A percentile compares a stretch with the other conserved stretches of the same genome.
Evolutionary conservation across 2,113 vertebrate species (phyloP).

Genomic region (Daphoenositta chrysoptera): DNA sequence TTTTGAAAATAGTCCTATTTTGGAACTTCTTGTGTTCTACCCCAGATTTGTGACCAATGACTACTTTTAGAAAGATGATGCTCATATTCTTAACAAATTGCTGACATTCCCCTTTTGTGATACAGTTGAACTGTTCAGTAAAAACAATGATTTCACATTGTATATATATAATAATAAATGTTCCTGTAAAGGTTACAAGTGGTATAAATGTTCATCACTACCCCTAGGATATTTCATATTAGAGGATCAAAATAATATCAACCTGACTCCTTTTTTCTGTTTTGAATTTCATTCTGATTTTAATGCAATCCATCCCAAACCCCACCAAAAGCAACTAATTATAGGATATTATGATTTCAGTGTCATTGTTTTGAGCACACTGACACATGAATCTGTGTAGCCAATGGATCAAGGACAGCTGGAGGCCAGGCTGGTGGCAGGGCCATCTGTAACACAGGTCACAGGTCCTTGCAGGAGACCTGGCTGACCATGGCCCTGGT

Average conservation of each 20-base stretch:
- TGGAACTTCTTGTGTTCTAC: not conserved
- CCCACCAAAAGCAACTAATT: not conserved
- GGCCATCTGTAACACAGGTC: not conserved
- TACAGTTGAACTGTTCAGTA: not conserved
- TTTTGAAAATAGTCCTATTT: not conserved
- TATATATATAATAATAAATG: not conserved
- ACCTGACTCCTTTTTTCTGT: not conserved
- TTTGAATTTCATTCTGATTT: not conserved
- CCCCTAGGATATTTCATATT: not conserved
- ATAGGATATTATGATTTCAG: not conserved
- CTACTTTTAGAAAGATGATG: not conserved
- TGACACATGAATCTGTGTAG: not conserved
- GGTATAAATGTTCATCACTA: not conserved
- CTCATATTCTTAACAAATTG: not conserved
- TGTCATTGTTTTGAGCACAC: not conserved
- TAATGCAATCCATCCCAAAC: not conserved
- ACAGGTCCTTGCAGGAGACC: not conserved
- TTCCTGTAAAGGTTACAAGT: not conserved
- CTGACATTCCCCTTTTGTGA: not conserved
- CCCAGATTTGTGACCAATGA: not conserved
- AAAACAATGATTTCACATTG: not conserved
- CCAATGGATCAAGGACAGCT: not conserved
- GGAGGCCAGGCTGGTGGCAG: not conserved
- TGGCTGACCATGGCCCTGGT: not conserved
- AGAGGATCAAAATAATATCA: not conserved